phyloP scores from a whole-genome alignment of 1,140 invertebrate genomes.

The Centruroides vittatus region DNA sequence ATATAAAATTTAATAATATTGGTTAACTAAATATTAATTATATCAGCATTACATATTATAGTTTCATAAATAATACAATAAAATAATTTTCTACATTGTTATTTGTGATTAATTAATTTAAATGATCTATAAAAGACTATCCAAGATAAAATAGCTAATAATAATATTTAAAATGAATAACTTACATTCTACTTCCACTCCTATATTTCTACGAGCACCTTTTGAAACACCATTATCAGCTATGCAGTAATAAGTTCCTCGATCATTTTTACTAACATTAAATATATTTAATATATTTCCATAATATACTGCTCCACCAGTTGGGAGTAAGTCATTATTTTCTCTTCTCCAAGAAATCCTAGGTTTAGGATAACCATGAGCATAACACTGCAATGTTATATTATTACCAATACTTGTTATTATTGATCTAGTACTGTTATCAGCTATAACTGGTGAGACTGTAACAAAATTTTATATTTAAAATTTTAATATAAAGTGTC shows the following conservation, averaged over 20 bases:
- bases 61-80: no score
- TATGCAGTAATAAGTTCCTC: conserved; percentile 88
- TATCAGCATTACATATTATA: no score
- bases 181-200: conserved; percentile 61
- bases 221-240: conserved; percentile 78
- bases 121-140: no score
- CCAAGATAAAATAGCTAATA: no score
- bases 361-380: conserved; percentile 49
- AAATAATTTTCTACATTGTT: no score
- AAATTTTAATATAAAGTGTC: background rate
- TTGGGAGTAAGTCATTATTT: conserved; percentile 82
- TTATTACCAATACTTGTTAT: conserved; percentile 37
- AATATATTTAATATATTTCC: conserved; percentile 67
- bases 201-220: conserved; percentile 71
- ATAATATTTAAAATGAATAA: background rate
- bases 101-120: no score
- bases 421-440: conserved; percentile 58
- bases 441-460: conserved; percentile 73
- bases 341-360: conserved; percentile 80
- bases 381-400: conserved; percentile 72
- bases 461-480: conserved; percentile 2
- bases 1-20: no score
- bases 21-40: no score
- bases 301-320: conserved; percentile 33
- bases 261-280: conserved; percentile 47